Evolutionary conservation across 2,888 invertebrate species (phyloP), one percentile per base, ranked within the genome.

Genomic region (Cheiracanthium punctorium): DNA sequence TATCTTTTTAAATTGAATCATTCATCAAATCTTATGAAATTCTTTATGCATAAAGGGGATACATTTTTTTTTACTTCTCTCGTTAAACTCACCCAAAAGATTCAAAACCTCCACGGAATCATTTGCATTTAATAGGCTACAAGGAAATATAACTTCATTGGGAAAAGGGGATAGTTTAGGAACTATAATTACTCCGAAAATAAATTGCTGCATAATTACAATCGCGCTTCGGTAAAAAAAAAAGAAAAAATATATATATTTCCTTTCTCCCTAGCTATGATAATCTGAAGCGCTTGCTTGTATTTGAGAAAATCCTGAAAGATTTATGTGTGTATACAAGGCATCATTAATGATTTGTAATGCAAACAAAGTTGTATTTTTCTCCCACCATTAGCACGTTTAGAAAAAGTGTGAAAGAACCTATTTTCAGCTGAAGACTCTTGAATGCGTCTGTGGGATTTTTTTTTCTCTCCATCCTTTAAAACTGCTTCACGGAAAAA

Each of bases 291-390:
- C 58, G 20, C 58, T 12, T 7, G 58, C 24, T 58, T 58, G 58
- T 58, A 24, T 58, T 58, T 30, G 17, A n/a, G 67, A 67, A 67
- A 17, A 52, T 67, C 67, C 73, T 85, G 67, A 85, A 85, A 85
- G 79, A 85, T 85, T 85, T 79, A 84, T 84, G 72, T 52, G 75
- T 72, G 64, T 67, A 48, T 77, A 24, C 48, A 48, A 65, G 72
- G 52, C 77, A 79, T 85, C 84, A 69, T 79, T 85, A 85, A 85
- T 74, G 84, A 85, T 85, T 85, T 52, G 84, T 74, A 85, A 85
- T 80, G 69, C 84, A 85, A 85, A 85, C 84, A 74, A 58, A 73
- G 74, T 70, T 65, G 76, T 41, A 64, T 28, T 71, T 74, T 80
- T 73, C 29, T 29, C 41, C 30, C 71, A 43, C 28, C 29, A 29